Base-by-base conservation (phyloP, 2,888 invertebrate species). In the Capitulum mitella region DNA sequence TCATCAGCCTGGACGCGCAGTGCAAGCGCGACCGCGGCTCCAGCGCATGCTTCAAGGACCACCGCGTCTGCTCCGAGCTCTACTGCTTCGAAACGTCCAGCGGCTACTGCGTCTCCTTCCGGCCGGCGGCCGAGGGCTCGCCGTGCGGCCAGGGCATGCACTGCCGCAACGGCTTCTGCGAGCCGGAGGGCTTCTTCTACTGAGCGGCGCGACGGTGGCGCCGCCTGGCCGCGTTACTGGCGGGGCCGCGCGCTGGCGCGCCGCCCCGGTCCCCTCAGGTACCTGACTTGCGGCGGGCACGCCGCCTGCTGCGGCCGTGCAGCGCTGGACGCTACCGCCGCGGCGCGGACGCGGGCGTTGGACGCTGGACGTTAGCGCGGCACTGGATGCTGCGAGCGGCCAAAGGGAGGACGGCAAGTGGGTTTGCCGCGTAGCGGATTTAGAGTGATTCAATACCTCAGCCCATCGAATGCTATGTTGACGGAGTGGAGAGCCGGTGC, bases 111-210 rank as follows among this genome's bases (percentile, higher is more conserved):
- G 34, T 78, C 37, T 64, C 78, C 6, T 64, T 54, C 64, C 54
- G 78, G n/a, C 78, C 78, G 64, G 78, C 78, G 19, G 78, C 78
- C 32, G 78, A 78, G 64, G 78, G 78, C 34, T 78, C 78, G 43
- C 16, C 43, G 14, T 78, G 78, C 32, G 78, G 78, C 16, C n/a
- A 46, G 46, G 75, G 75, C n/a, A 75, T 75, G 75, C 75, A 46
- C 29, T 75, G 75, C 19, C 19, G 19, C 5, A 3, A n/a, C 29
- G 75, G 75, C 43, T 75, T 43, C 43, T 75, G 75, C 32, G 29
- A 46, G 43, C 43, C 75, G 3, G 75, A 75, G 46, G 1, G 12
- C 16, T 75, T 29, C 75, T 12, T 29, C 46, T 75, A 29, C 46
- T 70, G 70, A 70, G 70, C 43, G 43, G 43, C 43, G 43, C 43